Conservation (phyloP, 2,888 invertebrate species). For the Drosophila nr. perissopoda region DNA sequence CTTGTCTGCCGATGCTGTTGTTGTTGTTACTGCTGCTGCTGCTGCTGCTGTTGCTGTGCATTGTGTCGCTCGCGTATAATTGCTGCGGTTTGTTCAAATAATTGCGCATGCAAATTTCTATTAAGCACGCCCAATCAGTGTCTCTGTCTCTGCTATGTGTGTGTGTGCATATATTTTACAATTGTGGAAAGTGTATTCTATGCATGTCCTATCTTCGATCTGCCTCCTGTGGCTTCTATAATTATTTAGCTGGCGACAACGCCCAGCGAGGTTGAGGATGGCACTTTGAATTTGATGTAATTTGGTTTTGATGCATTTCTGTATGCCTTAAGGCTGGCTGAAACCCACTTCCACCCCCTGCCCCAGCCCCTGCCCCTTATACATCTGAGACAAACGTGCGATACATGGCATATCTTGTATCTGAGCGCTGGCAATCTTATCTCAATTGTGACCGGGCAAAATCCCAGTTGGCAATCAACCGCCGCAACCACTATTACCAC, state of each 20-base stretch:
- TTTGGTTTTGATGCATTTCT: slow-evolving; percentile 75
- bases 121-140: slow-evolving; percentile 56
- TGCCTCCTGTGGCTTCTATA: slow-evolving; percentile 63
- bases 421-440: slow-evolving; percentile 79
- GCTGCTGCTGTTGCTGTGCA: slow-evolving; percentile 43
- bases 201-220: slow-evolving; percentile 77
- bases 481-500: slow-evolving; percentile 14
- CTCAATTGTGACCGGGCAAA: slow-evolving; percentile 83
- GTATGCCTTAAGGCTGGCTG: slow-evolving; percentile 21
- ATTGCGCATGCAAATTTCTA: slow-evolving; percentile 80
- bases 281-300: slow-evolving; percentile 81
- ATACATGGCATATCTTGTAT: slow-evolving; percentile 83
- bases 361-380: neutral
- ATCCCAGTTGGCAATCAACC: slow-evolving; percentile 58
- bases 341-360: slow-evolving; percentile 5
- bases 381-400: slow-evolving; percentile 55
- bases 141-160: slow-evolving; percentile 2
- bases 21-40: slow-evolving; percentile 30
- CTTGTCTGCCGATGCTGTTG: slow-evolving; percentile 60
- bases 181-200: slow-evolving; percentile 34
- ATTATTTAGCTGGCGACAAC: slow-evolving; percentile 64
- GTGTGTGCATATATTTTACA: slow-evolving; percentile 13
- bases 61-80: slow-evolving; percentile 69
- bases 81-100: slow-evolving; percentile 80
- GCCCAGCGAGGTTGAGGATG: slow-evolving; percentile 32